These are phyloP conservation scores for Limosa lapponica DNA, from an alignment of 2,797 vertebrate genomes.

Conservation along the genomic window DNA sequence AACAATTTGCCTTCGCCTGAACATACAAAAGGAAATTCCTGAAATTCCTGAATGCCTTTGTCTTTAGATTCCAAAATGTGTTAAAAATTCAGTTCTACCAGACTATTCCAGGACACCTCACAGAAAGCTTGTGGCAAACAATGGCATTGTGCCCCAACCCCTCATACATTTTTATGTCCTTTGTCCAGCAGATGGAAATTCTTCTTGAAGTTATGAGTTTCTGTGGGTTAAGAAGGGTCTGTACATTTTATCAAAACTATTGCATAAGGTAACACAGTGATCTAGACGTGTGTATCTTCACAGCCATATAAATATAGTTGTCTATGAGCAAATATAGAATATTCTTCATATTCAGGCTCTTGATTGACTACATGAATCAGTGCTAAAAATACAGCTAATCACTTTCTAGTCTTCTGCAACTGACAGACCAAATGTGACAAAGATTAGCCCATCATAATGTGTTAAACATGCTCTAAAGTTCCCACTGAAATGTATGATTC, in stretches of 20 bases:
- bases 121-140: neutral
- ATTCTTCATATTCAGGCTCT: conserved; percentile 14
- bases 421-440: conserved; percentile 41
- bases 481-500: conserved; percentile 61
- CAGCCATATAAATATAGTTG: neutral
- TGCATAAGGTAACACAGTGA: neutral
- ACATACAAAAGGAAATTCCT: neutral
- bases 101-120: neutral
- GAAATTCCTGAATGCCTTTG: neutral
- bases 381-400: conserved; percentile 60
- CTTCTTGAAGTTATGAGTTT: neutral
- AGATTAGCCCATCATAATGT: conserved; percentile 36
- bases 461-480: conserved; percentile 41
- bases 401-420: conserved; percentile 38
- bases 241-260: neutral
- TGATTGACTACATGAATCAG: conserved; percentile 29
- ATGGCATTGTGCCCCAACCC: neutral
- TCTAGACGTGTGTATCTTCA: neutral
- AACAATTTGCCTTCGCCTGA: neutral
- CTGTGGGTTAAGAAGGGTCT: neutral
- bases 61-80: neutral
- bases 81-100: neutral
- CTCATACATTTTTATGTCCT: neutral
- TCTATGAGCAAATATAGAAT: conserved; percentile 41
- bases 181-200: neutral